Conservation (phyloP, 92 coral and sea anemone genomes). For the Porites divaricata region DNA sequence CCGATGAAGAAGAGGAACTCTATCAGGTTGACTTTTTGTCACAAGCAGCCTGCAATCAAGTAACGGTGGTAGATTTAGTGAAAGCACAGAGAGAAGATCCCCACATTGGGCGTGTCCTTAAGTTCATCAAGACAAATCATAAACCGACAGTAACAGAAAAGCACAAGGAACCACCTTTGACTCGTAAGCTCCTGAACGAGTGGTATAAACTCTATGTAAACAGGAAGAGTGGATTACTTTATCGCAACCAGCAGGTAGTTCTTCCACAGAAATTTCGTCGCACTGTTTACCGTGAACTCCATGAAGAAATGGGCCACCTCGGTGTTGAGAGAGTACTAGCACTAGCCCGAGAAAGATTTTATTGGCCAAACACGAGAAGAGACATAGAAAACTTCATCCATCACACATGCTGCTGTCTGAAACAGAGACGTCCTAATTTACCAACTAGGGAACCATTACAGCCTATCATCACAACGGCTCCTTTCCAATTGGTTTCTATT, state of each 20-base stretch:
- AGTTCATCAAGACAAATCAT: slow-evolving; percentile 37
- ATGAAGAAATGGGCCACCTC: slow-evolving; percentile 64
- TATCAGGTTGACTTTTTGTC: not conserved
- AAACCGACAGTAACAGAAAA: slow-evolving; percentile 46
- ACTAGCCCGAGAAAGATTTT: slow-evolving; percentile 53
- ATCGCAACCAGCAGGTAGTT: slow-evolving; percentile 48
- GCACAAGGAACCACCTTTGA: slow-evolving; percentile 54
- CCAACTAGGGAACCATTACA: slow-evolving; percentile 55
- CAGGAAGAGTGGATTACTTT: slow-evolving; percentile 21
- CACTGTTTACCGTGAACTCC: slow-evolving; percentile 53
- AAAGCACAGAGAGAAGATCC: slow-evolving; percentile 33
- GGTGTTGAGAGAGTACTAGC: slow-evolving; percentile 48
- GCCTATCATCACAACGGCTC: slow-evolving; percentile 20
- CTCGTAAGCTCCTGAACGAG: slow-evolving; percentile 57
- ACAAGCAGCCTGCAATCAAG: slow-evolving; percentile 15
- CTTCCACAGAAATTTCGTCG: slow-evolving; percentile 40
- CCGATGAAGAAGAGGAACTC: slow-evolving; percentile 8
- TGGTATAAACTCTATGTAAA: slow-evolving; percentile 58
- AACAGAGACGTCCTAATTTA: slow-evolving; percentile 41
- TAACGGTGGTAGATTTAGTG: slow-evolving; percentile 35
- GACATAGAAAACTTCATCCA: slow-evolving; percentile 38
- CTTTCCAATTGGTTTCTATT: slow-evolving; percentile 24
- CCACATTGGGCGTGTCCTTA: slow-evolving; percentile 50
- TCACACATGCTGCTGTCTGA: slow-evolving; percentile 38
- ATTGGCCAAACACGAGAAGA: slow-evolving; percentile 48